A percentile compares a stretch with the other conserved stretches of the same genome.
Conservation (phyloP, 2,888 invertebrate genomes). For the Dryobotodes eremita region DNA sequence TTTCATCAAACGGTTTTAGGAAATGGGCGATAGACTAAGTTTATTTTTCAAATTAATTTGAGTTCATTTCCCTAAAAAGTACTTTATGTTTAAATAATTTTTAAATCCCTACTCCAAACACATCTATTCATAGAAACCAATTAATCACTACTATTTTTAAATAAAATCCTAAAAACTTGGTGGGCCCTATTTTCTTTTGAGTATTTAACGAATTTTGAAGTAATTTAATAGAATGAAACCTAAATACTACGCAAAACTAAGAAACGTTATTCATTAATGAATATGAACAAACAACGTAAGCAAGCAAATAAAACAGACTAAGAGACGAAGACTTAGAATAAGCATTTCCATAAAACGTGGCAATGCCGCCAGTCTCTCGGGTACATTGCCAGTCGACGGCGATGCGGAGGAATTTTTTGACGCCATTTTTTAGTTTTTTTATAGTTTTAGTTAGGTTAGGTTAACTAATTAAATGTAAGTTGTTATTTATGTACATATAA, state of each 20-base stretch:
- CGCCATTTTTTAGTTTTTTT: too few relatives aligned
- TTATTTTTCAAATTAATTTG: background rate
- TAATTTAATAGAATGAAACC: background rate
- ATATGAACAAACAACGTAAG: background rate
- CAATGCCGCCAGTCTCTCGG: too few relatives aligned
- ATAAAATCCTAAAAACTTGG: background rate
- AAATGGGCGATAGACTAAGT: background rate
- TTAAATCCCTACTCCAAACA: background rate
- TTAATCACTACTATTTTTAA: background rate
- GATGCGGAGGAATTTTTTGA: too few relatives aligned
- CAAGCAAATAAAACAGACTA: too few relatives aligned
- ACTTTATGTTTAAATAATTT: background rate
- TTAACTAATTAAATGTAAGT: too few relatives aligned
- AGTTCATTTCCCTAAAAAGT: background rate
- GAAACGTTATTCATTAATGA: background rate
- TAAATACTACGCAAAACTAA: background rate
- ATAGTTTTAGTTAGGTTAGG: too few relatives aligned
- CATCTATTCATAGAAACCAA: background rate
- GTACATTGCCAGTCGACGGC: too few relatives aligned
- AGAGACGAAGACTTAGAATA: too few relatives aligned
- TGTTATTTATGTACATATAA: too few relatives aligned
- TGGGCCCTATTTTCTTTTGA: background rate
- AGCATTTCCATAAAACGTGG: too few relatives aligned
- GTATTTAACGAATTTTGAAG: background rate
- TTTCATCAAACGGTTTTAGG: background rate